Evolutionary conservation across 2,888 invertebrate species (phyloP), one percentile per base, ranked within the genome.

Genomic region (Drosophila borealis): DNA sequence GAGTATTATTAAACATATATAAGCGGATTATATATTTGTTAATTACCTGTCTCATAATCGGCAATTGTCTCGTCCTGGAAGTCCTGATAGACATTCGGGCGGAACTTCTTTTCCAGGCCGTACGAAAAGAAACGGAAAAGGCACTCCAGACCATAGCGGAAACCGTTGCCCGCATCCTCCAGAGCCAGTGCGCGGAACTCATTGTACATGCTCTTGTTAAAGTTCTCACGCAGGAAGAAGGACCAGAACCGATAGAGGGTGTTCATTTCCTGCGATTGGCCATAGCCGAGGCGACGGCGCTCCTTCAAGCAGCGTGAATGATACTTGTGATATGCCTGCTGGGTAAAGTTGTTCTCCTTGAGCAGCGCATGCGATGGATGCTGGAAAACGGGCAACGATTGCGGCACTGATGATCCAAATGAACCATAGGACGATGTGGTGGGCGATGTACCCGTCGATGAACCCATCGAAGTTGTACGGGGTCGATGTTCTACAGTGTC

Each of bases 161-260:
- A 98, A 10, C 98, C 98, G 75, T 95, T 95, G 55, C 94, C 93
- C 0, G 98, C 97, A 94, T 99, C 99, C 92, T 99, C 99, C 74
- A 96, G 94, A n/a, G 99, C 98, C 70, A 98, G 92, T 21, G 94
- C 94, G 89, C 94, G 93, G 93, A 99, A 99, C 93, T 99, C 99
- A 84, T 96, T 96, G 93, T 99, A 99, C 99, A 99, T 99, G 78
- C 96, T 98, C 84, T 97, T 95, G 93, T 99, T 99, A 93, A 98
- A 99, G 92, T 99, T 98, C 92, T 99, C 99, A 70, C 99, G 94
- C 75, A 99, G 94, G 94, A 99, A 99, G 95, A 99, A 99, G 34
- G 99, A 99, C 99, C 99, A 99, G 94, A 99, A 99, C 71, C 99
- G 94, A 94, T 98, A 99, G 54, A 99, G 94, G 0, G 99, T 99